Evolutionary conservation across 2,113 vertebrate genomes (phyloP), one percentile per base, ranked within the genome.

Genomic region (Oxyruncus cristatus): DNA sequence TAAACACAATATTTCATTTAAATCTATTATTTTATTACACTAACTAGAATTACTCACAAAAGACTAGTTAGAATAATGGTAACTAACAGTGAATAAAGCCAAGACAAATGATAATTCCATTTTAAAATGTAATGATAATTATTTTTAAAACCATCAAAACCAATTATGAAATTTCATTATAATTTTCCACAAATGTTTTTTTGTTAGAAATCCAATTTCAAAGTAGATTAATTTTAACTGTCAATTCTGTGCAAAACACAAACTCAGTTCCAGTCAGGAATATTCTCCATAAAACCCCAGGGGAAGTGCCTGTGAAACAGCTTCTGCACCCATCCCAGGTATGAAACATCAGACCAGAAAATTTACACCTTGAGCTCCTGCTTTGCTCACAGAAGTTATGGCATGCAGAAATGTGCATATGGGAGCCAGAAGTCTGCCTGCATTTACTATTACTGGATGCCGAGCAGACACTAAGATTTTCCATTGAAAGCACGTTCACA

Each of bases 351-450:
- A 80, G 59, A 77, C 41, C 46, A 76, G 46, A 70, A 86, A 84
- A 62, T 66, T 83, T 92, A 63, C 39, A 80, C 55, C 55, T 77
- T 66, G 47, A 5, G 8, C 8, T 93, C 6, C n/a, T 1, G 0
- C 7, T 74, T 91, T 55, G 30, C 59, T 50, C 42, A 55, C 21
- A 46, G 55, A n/a, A 77, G 66, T 80, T 63, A 55, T 37, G 32
- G 26, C 50, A 46, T 70, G 75, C 63, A 76, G 53, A 85, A 70
- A 74, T 58, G 55, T 77, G 42, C 59, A 42, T 32, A 35, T 77
- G 59, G 71, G 63, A 92, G 85, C 37, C 85, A 92, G 67, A 74
- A 88, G 22, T 70, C 78, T 92, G 78, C 50, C 75, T 97, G 85
- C 52, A 47, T 78, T 95, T 87, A 55, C 67, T 81, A 23, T 91